Evolutionary conservation across 2,888 invertebrate species (phyloP).

Genomic region (Phragmatobia fuliginosa): DNA sequence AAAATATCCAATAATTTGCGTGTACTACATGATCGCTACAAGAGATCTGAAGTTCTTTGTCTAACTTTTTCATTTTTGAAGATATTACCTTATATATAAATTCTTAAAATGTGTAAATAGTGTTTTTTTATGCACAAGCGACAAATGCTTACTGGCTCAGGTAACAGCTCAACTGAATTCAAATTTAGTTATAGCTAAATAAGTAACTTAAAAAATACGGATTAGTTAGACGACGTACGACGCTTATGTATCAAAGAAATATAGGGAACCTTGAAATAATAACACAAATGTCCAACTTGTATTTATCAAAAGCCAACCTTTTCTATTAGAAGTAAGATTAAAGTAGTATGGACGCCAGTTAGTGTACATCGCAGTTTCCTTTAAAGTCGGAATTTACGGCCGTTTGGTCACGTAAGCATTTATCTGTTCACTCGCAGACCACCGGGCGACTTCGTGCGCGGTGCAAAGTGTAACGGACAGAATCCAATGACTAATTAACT

Average conservation of each 20-base stretch:
- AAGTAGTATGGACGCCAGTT: not conserved
- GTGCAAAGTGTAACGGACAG: slow-evolving; percentile 31
- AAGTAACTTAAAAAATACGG: too few relatives aligned
- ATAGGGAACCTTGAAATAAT: not conserved
- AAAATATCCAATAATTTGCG: too few relatives aligned
- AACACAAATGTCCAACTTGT: not conserved
- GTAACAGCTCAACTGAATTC: too few relatives aligned
- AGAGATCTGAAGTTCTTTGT: too few relatives aligned
- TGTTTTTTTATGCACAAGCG: too few relatives aligned
- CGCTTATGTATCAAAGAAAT: not conserved
- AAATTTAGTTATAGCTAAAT: too few relatives aligned
- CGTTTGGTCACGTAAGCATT: slow-evolving; percentile 33
- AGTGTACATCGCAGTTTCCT: not conserved
- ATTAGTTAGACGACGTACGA: too few relatives aligned
- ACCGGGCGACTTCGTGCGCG: slow-evolving; percentile 32
- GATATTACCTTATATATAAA: too few relatives aligned
- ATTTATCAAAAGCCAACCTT: not conserved
- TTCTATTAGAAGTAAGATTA: not conserved
- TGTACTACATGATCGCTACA: too few relatives aligned
- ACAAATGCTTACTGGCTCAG: too few relatives aligned
- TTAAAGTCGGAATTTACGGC: slow-evolving; percentile 23
- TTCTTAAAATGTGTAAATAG: too few relatives aligned
- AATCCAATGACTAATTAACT: slow-evolving; percentile 28
- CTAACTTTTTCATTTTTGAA: too few relatives aligned
- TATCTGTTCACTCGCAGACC: slow-evolving; percentile 33